These are phyloP conservation scores for Cerceris ruficornis DNA, from an alignment of 2,888 invertebrate species.

Conservation along the genomic window DNA sequence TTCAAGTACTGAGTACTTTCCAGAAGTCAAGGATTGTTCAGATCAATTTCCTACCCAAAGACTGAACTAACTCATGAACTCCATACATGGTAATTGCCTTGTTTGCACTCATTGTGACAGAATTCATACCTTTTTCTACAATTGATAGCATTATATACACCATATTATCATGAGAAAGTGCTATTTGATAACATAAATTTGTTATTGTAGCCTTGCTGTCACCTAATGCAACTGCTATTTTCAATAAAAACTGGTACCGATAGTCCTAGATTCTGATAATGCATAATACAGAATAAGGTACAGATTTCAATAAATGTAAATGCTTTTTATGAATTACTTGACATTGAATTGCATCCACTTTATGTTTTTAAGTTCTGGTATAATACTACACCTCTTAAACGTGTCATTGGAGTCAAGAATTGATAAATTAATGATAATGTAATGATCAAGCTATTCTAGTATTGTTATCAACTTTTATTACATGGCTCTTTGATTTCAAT, in stretches of 20 bases:
- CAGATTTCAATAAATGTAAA: not conserved
- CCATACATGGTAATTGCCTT: constrained; percentile 49
- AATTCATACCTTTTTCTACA: constrained; percentile 27
- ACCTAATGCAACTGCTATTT: not conserved
- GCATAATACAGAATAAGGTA: not conserved
- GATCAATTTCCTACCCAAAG: not conserved
- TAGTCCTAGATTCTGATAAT: not conserved
- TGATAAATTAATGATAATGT: constrained; percentile 11
- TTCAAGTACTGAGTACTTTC: not conserved
- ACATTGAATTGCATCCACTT: not conserved
- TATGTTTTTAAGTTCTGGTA: not conserved
- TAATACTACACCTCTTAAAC: not conserved
- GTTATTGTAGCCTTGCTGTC: not conserved
- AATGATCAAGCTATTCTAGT: not conserved
- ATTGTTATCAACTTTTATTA: not conserved
- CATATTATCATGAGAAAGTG: constrained; percentile 23
- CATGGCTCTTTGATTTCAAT: not conserved
- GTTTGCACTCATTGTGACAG: constrained; percentile 27
- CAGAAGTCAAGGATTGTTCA: not conserved
- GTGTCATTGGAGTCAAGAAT: not conserved
- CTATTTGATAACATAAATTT: constrained; percentile 3
- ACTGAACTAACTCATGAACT: constrained; percentile 6
- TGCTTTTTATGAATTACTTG: not conserved
- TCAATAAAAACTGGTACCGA: not conserved
- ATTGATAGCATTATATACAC: constrained; percentile 17